Evolutionary conservation across 2,888 invertebrate species (phyloP).

Genomic region (Sisyra nigra): DNA sequence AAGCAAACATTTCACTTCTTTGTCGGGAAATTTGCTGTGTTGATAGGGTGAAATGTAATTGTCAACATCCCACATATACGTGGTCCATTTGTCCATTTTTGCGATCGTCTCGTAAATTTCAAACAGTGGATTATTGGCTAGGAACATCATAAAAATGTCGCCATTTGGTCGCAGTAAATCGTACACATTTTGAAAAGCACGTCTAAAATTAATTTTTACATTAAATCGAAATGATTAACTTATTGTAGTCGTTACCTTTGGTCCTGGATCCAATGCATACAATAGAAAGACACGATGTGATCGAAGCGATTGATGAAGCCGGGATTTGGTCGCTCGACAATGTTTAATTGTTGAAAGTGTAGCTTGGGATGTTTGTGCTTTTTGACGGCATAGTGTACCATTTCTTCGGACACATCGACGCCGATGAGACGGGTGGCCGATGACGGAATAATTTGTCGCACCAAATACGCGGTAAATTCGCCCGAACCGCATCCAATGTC

Average conservation of each 20-base stretch:
- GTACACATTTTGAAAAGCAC: conserved; percentile 46
- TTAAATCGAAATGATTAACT: conserved; percentile 1
- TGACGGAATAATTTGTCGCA: conserved; percentile 44
- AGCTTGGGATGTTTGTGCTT: conserved; percentile 30
- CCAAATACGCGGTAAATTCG: conserved; percentile 43
- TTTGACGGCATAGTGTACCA: conserved; percentile 50
- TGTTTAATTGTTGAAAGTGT: conserved; percentile 38
- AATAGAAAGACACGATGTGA: conserved; percentile 61
- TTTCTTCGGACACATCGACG: conserved; percentile 51
- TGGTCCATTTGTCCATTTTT: conserved; percentile 37
- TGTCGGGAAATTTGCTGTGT: conserved; percentile 38
- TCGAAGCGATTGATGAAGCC: conserved; percentile 37
- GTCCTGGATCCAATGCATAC: conserved; percentile 63
- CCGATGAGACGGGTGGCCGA: conserved; percentile 38
- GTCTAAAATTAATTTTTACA: conserved; percentile 28
- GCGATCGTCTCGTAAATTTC: conserved; percentile 49
- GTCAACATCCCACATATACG: conserved; percentile 46
- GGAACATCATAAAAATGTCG: conserved; percentile 48
- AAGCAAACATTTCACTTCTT: conserved; percentile 35
- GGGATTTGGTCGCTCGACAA: conserved; percentile 32
- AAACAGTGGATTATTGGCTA: conserved; percentile 51
- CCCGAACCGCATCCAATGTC: conserved; percentile 68
- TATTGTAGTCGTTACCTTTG: conserved; percentile 37
- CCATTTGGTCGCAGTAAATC: conserved; percentile 49
- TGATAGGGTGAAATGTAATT: conserved; percentile 54